Evolutionary conservation across 1,140 invertebrate genomes (phyloP), one percentile per base, ranked within the genome.

Genomic region (Sitophilus oryzae): DNA sequence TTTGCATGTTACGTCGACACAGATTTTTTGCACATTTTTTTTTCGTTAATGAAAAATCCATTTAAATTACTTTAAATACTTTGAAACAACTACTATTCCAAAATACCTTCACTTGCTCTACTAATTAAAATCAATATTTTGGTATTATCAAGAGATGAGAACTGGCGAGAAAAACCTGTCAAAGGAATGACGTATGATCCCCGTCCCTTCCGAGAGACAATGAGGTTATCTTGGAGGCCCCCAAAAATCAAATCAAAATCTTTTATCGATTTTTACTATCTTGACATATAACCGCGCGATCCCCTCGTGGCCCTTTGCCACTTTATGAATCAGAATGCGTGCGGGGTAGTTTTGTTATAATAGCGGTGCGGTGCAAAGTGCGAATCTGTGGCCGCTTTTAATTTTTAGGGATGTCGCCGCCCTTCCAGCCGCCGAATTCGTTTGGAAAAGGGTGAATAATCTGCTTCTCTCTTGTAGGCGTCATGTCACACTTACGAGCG

Each of bases 381-480:
- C 55, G 59, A 64, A 64, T 64, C 62, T 65, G 60, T 59, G 61
- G 61, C n/a, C n/a, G n/a, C 63, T 65, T 65, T 65, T 65, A 65
- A 65, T 65, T 65, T 65, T 65, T 65, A 60, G 63, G 60, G 57
- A 57, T 57, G 62, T 62, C 58, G 56, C 63, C n/a, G n/a, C n/a
- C n/a, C 58, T 55, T 30, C 43, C 55, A 53, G 62, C 60, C 53
- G n/a, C n/a, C 57, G 52, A 61, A 51, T 42, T 14, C 40, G 47
- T 57, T 53, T 43, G 37, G 51, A 53, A n/a, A n/a, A 64, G 63
- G 63, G 60, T 64, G 62, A 62, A 62, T 62, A 62, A 62, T 59
- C 57, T 62, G 19, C 55, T n/a, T n/a, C 48, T 16, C 48, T 35
- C 44, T 48, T 21, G 41, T 21, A 11, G 41, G 4, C 18, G 25